These are phyloP conservation scores for Avahi laniger DNA, from an alignment of 2,797 vertebrate species.

Conservation along the genomic window DNA sequence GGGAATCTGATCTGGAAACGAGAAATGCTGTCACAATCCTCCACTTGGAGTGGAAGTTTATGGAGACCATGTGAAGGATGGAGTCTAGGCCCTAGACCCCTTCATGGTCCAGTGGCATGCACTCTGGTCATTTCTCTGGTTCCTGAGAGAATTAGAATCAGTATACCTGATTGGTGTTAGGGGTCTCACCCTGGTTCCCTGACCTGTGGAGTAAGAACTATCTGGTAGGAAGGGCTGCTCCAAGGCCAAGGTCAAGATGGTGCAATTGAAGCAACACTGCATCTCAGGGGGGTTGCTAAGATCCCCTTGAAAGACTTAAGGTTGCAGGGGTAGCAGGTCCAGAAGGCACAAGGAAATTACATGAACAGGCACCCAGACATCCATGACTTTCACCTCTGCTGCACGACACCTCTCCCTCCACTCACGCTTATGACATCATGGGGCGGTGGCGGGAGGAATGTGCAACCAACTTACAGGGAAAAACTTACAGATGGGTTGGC, in stretches of 20 bases:
- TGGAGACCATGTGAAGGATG: not conserved
- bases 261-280: not conserved
- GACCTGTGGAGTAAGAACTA: not conserved
- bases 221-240: not conserved
- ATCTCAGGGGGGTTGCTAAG: not conserved
- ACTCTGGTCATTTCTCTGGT: not conserved
- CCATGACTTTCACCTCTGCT: not conserved
- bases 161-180: not conserved
- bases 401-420: conserved; percentile 37
- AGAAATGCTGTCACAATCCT: not conserved
- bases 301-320: not conserved
- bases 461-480: not conserved
- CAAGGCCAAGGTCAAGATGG: not conserved
- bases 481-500: not conserved
- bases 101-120: not conserved
- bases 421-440: not conserved
- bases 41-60: not conserved
- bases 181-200: not conserved
- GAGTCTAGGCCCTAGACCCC: not conserved
- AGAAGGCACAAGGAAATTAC: not conserved
- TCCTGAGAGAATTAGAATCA: not conserved
- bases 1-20: not conserved
- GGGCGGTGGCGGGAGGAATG: not conserved
- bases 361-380: not conserved
- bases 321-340: not conserved